Evolutionary conservation across 2,888 invertebrate genomes (phyloP).

Genomic region (Sphaerophoria rueppellii): DNA sequence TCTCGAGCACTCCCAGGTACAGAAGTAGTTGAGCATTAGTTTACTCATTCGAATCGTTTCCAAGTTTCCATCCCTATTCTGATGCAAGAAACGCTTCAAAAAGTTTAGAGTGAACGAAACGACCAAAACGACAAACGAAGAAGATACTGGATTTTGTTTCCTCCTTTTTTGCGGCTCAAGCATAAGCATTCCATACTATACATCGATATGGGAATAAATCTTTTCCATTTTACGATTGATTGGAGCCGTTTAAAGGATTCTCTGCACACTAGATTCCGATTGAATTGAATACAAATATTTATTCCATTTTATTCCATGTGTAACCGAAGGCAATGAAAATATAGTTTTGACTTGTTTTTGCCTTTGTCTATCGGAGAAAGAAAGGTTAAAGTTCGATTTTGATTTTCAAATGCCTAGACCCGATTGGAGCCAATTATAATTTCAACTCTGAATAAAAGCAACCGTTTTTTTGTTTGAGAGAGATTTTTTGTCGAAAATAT

Average conservation of each 20-base stretch:
- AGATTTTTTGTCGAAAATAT: no score
- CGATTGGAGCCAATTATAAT: no score
- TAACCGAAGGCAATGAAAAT: slow-evolving; percentile 46
- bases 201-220: slow-evolving; percentile 78
- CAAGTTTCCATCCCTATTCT: slow-evolving; percentile 15
- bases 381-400: slow-evolving; percentile 1
- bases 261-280: slow-evolving; percentile 65
- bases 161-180: background rate
- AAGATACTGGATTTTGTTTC: background rate
- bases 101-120: background rate
- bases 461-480: no score
- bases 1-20: slow-evolving; percentile 36
- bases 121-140: slow-evolving; percentile 1
- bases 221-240: slow-evolving; percentile 80
- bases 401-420: background rate
- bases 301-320: slow-evolving; percentile 52
- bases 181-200: background rate
- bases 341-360: slow-evolving; percentile 41
- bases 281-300: slow-evolving; percentile 72
- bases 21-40: slow-evolving; percentile 53
- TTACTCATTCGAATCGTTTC: slow-evolving; percentile 36
- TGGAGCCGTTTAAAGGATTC: slow-evolving; percentile 74
- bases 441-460: no score
- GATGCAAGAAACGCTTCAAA: background rate
- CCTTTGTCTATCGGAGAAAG: background rate